A percentile compares a stretch with the other conserved stretches of the same genome.
Evolutionary conservation across 2,113 vertebrate species (phyloP).

Genomic region (Apeltes quadracus): DNA sequence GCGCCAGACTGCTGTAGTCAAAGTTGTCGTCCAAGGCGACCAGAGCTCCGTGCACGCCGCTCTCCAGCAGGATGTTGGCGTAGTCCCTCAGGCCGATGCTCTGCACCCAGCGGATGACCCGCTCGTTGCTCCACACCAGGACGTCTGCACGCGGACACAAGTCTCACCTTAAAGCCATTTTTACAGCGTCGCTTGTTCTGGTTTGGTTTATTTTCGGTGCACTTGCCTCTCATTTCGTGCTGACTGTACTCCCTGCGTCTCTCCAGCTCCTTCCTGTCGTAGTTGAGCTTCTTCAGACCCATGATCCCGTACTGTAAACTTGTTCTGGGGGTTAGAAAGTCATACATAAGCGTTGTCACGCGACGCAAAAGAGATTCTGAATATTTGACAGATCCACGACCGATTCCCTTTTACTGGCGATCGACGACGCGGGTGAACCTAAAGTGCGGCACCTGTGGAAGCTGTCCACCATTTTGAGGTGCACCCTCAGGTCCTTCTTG

Average conservation of each 20-base stretch:
- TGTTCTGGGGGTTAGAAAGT: slow-evolving; percentile 84
- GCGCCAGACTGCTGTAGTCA: slow-evolving; percentile 96
- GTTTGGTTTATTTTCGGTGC: too few species aligned
- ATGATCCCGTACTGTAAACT: slow-evolving; percentile 99
- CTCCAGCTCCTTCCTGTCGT: slow-evolving; percentile 98
- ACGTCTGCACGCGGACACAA: slow-evolving; percentile 81
- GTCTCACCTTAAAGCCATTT: neutral
- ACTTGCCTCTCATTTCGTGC: slow-evolving; percentile 95
- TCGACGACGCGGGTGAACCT: too few species aligned
- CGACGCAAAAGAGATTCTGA: neutral
- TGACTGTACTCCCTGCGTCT: slow-evolving; percentile 94
- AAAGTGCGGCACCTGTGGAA: slow-evolving; percentile 90
- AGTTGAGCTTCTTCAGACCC: slow-evolving; percentile 99
- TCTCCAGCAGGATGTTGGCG: slow-evolving; percentile 94
- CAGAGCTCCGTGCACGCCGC: slow-evolving; percentile 95
- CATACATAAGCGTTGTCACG: neutral
- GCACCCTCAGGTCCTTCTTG: slow-evolving; percentile 98
- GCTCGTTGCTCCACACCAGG: slow-evolving; percentile 96
- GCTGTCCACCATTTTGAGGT: slow-evolving; percentile 99
- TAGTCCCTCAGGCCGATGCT: slow-evolving; percentile 97
- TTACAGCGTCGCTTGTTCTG: neutral
- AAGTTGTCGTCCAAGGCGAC: slow-evolving; percentile 97
- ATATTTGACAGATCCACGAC: neutral
- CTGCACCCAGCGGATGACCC: slow-evolving; percentile 97
- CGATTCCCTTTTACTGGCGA: neutral